Base-by-base conservation (phyloP, 30 jellyfish, hydroid and myxozoan species). In the Hydra vulgaris region DNA sequence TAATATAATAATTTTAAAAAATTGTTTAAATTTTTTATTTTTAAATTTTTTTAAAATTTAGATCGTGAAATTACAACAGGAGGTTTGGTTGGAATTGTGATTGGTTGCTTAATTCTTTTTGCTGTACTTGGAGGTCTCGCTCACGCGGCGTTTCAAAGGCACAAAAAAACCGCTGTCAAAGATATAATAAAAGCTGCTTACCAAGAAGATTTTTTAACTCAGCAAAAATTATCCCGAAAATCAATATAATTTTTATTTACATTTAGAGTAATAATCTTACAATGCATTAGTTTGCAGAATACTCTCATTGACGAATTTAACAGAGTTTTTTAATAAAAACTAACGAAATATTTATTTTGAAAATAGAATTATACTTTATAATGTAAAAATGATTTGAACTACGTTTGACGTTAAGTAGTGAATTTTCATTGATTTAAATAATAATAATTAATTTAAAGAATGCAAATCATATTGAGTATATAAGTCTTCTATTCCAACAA, bases 381-480 rank as follows among this genome's bases (percentile, higher is more conserved):
- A n/a, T n/a, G n/a, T 40, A 40, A 40, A 40, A 5, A 40, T 12
- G 61, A 40, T 40, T 40, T n/a, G n/a, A 40, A 40, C 5, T 40
- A 40, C 61, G 12, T 3, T 12, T 40, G 61, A 40, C 12, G 61
- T 3, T 40, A 40, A 40, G 5, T 40, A 12, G 61, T 40, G 12
- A 3, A 40, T 40, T 3, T 40, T 12, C 12, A 40, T 40, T 3
- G 12, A 12, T 3, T 3, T 40, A 12, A 12, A 40, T 40, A 3
- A 40, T 40, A 40, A 40, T n/a, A 40, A 40, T 12, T 40, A 40
- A 12, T 40, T 40, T 40, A 92, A 74, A 7, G 87, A 88, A 75
- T 92, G 98, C 61, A 92, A 83, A 71, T 87, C 96, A 81, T 92
- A 66, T 54, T 86, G 83, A 15, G 95, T 87, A 66, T 92, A 92